Conservation (phyloP, 2,888 invertebrate species). For the Odontothrips loti region DNA sequence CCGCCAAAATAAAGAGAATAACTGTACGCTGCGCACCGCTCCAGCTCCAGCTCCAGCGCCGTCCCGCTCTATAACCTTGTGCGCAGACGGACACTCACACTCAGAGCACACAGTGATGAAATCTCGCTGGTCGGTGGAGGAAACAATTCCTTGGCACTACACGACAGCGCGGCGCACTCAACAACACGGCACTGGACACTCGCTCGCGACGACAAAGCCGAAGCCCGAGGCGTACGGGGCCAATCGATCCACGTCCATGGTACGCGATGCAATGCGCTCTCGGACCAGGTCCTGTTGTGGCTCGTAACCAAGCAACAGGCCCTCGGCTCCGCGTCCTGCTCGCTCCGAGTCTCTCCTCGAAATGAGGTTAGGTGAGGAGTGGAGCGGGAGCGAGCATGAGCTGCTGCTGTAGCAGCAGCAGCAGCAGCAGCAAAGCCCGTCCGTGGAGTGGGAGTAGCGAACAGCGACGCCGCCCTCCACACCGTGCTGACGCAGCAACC, state of each 20-base stretch:
- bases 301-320: constrained; percentile 13
- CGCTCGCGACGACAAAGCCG: neutral
- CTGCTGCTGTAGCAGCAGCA: neutral
- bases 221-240: neutral
- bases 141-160: neutral
- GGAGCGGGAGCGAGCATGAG: neutral
- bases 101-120: neutral
- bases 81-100: neutral
- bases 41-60: neutral
- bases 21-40: neutral
- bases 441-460: too few species aligned
- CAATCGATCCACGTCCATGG: neutral
- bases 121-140: neutral
- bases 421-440: neutral
- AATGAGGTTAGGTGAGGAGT: constrained; percentile 15
- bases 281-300: constrained; percentile 13
- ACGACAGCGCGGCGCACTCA: neutral
- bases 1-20: neutral
- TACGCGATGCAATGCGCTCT: neutral
- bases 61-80: constrained; percentile 8
- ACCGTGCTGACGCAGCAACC: neutral
- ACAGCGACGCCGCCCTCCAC: neutral
- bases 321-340: neutral
- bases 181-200: constrained; percentile 12
- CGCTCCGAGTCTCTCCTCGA: constrained; percentile 13